Conservation (phyloP, 2,888 invertebrate species). For the Apodemia duryi region DNA sequence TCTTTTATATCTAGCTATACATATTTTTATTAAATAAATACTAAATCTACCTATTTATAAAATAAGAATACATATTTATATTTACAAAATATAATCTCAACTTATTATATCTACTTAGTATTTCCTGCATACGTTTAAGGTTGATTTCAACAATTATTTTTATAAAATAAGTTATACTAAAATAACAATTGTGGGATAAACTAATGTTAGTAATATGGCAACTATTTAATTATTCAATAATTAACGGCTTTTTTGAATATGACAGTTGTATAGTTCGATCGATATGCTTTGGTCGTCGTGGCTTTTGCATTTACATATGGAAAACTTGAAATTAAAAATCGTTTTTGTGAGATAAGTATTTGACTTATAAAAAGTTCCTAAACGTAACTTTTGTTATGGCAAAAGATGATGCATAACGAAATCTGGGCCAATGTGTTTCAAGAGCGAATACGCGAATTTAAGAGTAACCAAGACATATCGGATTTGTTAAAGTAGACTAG, state of each 20-base stretch:
- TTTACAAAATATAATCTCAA: conserved; percentile 6
- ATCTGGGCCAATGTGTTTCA: neutral
- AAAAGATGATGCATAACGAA: neutral
- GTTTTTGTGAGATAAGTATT: no score
- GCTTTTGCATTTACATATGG: no score
- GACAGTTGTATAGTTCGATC: no score
- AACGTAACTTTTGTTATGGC: no score
- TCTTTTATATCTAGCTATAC: no score
- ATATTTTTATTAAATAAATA: conserved; percentile 6
- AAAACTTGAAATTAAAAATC: no score
- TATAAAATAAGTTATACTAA: conserved; percentile 6
- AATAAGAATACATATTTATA: neutral
- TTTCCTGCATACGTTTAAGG: neutral
- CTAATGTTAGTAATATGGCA: conserved; percentile 9
- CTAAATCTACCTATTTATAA: neutral
- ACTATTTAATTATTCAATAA: conserved; percentile 10
- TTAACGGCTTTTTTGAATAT: conserved; percentile 1
- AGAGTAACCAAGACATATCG: neutral
- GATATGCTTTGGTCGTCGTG: no score
- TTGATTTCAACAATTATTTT: neutral
- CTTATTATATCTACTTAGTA: neutral
- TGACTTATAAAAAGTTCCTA: no score
- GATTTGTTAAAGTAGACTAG: conserved; percentile 21
- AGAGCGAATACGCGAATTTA: no score
- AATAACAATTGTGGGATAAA: neutral